Percentiles rank a stretch among this genome's conserved stretches.
These are phyloP conservation scores for Schmidtea mediterranea DNA, from an alignment of 1,140 invertebrate genomes.

Conservation along the genomic window DNA sequence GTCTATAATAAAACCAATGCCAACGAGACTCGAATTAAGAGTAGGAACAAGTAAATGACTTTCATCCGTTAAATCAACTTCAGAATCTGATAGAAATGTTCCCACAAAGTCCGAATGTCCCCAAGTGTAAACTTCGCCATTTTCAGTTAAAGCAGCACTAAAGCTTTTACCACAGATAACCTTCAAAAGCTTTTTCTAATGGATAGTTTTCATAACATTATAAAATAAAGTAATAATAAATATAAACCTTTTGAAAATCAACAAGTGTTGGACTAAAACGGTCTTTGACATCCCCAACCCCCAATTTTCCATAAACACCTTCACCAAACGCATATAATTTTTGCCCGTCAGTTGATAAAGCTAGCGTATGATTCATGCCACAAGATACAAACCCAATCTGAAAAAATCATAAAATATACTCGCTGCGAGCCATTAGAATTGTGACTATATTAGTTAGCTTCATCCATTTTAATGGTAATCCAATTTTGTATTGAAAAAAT, in stretches of 20 bases:
- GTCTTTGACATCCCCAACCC: slow-evolving; percentile 32
- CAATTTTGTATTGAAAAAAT: no score
- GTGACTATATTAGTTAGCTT: no score
- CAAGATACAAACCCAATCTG: slow-evolving; percentile 26
- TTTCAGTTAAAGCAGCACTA: slow-evolving; percentile 36
- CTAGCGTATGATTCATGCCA: slow-evolving; percentile 38
- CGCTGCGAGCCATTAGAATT: no score
- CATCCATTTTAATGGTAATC: no score
- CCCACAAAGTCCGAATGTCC: slow-evolving; percentile 23
- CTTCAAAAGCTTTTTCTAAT: slow-evolving; percentile 18
- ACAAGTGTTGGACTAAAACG: slow-evolving; percentile 29
- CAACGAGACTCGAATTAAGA: no score
- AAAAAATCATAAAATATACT: no score
- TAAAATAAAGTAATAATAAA: slow-evolving; percentile 4
- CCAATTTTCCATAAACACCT: slow-evolving; percentile 39
- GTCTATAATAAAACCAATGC: no score
- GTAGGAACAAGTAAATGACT: no score
- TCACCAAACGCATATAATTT: slow-evolving; percentile 41
- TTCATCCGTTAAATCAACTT: no score
- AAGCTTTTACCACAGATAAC: slow-evolving; percentile 38
- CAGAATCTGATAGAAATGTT: no score
- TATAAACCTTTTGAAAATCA: slow-evolving; percentile 4
- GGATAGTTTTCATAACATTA: no score
- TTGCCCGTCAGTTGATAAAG: slow-evolving; percentile 32
- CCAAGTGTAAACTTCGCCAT: slow-evolving; percentile 36